Evolutionary conservation across 2,113 vertebrate genomes (phyloP).

Genomic region (Microcebus jonahi): DNA sequence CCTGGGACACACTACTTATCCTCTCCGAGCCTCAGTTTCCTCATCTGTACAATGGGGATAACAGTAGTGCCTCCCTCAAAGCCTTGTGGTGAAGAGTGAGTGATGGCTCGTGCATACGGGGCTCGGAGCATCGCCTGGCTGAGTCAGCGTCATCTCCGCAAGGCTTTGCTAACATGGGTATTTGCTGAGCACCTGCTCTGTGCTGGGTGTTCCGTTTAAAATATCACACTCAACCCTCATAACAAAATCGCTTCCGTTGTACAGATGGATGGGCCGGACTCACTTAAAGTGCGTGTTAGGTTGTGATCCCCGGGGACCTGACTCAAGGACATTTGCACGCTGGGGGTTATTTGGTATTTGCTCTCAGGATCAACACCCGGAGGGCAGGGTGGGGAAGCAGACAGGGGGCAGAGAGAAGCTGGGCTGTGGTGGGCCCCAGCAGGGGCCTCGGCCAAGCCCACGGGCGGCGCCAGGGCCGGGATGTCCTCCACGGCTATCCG

Average conservation of each 20-base stretch:
- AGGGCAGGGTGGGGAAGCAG: background rate
- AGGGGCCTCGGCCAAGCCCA: background rate
- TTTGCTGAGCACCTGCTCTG: background rate
- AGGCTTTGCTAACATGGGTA: background rate
- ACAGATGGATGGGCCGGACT: background rate
- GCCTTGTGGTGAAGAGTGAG: background rate
- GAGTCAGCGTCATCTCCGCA: background rate
- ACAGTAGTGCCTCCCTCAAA: background rate
- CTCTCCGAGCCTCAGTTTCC: background rate
- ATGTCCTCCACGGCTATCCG: too few species aligned
- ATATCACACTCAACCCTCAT: background rate
- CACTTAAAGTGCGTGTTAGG: background rate
- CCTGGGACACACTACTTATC: background rate
- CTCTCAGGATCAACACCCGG: background rate
- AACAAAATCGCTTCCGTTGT: background rate
- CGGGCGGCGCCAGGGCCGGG: background rate
- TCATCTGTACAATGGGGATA: background rate
- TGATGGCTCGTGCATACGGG: accelerated
- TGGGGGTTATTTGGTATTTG: background rate
- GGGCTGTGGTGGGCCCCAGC: background rate
- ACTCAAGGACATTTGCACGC: background rate
- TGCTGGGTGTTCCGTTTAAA: background rate
- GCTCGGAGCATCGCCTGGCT: too few species aligned
- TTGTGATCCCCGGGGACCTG: background rate
- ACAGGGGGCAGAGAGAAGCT: background rate